Evolutionary conservation across 2,113 vertebrate genomes (phyloP), one percentile per base, ranked within the genome.

Genomic region (Triplophysa rosa): DNA sequence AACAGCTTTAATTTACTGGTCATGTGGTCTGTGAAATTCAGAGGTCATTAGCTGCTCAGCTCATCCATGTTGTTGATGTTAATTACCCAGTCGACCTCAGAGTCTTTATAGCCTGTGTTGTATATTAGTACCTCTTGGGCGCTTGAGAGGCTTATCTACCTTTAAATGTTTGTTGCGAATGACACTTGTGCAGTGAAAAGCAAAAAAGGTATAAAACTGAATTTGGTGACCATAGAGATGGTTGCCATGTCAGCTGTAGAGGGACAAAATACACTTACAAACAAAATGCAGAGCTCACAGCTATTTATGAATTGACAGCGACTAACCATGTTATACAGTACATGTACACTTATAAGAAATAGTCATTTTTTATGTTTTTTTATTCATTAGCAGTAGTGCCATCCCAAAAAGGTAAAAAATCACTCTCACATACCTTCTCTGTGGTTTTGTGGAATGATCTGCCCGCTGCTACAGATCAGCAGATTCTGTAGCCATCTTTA

Each of bases 51-150:
- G 49, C 26, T 37, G 11, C 33, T 71, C 68, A 71, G 52, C 14
- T 71, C 52, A 21, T 71, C 68, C 52, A 14, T 71, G 68, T 58
- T 71, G 13, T 42, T 42, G 70, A 54, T 40, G n/a, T 72, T 72
- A 72, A 72, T 72, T 42, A 71, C 23, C 24, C 68, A 58, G 68
- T 37, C 19, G 2, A 59, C 33, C 21, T 9, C 54, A 58, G 17
- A 37, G 21, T 71, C 3, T 42, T 11, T 72, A 59, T 40, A 40
- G 9, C 33, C 9, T 12, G 8, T 16, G 47, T 11, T 72, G 21
- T 72, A 13, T 59, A 24, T 58, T 8, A 16, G 2, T 40, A 21
- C 33, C 54, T 59, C 54, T 69, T 23, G 4, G 67, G 23, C 14
- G 8, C 23, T 71, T 19, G 33, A 37, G 52, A 58, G 29, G 6